Base-by-base conservation (phyloP, 2,888 invertebrate genomes). In the Dioctria rufipes region DNA sequence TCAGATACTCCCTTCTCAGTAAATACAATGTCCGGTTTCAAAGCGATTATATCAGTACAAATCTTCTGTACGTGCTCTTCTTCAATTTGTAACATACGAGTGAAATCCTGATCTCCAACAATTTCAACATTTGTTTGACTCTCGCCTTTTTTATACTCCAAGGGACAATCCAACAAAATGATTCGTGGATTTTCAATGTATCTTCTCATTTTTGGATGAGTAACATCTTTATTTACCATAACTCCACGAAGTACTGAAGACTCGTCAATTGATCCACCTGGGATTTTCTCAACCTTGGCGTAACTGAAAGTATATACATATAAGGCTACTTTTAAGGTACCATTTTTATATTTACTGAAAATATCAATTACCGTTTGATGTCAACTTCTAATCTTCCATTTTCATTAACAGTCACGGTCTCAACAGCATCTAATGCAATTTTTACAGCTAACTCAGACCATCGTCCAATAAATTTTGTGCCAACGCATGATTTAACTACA, bases 81-180 rank as follows among this genome's bases (percentile, higher is more conserved):
- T 89, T 99, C 99, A 73, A 98, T 90, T 89, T 98, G 95, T 73
- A 99, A 90, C 87, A 99, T 94, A 85, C 95, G 94, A 0, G 98
- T 96, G 89, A 99, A 99, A 90, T 99, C 98, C 91, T 95, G 93
- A 86, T 99, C 98, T 77, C 95, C 96, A 86, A 94, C 91, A 82
- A 99, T 96, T 90, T 99, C 99, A 46, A 99, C 95, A 88, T 98
- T 98, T 4, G 98, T 98, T 91, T 98, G 96, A 87, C 98, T 98
- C 90, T 99, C 98, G 49, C 99, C 99, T 89, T 99, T 99, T 90
- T 99, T 99, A 90, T 99, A 99, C 89, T 99, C 99, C 80, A 99
- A 90, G 1, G 95, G 93, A 88, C 99, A 99, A 90, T 99, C 99
- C 43, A 99, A 90, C 77, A 99, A 91, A 0, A 99, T 90, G 86